Evolutionary conservation across 2,113 vertebrate genomes (phyloP).

Genomic region (Ardeotis arabs): DNA sequence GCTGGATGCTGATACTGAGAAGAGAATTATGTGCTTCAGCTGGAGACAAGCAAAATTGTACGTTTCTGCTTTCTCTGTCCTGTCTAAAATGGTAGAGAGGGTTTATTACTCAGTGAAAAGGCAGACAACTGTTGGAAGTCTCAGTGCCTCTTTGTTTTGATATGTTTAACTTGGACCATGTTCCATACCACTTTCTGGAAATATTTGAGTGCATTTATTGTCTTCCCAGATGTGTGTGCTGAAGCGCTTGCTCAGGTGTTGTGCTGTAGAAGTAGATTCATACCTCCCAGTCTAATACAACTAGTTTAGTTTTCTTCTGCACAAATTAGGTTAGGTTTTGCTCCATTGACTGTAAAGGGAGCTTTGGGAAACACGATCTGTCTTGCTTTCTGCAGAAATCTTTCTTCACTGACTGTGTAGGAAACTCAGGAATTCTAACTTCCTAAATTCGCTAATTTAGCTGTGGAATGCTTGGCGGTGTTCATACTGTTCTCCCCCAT

Average conservation of each 20-base stretch:
- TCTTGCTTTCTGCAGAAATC: neutral
- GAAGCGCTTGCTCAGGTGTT: neutral
- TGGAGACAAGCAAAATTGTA: neutral
- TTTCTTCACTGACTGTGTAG: neutral
- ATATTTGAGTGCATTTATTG: neutral
- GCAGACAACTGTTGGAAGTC: neutral
- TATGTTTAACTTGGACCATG: neutral
- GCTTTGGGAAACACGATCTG: neutral
- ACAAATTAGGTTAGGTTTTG: neutral
- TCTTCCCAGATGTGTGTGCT: neutral
- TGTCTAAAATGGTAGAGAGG: neutral
- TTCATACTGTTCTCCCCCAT: accelerated
- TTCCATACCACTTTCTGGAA: neutral
- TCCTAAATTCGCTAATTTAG: neutral
- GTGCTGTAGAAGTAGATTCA: neutral
- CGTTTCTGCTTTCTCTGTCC: neutral
- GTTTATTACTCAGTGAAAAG: neutral
- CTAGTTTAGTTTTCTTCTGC: neutral
- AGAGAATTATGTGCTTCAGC: neutral
- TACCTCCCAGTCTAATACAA: neutral
- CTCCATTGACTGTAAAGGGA: neutral
- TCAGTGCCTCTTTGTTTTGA: neutral
- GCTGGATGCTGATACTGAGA: neutral
- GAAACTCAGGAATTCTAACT: neutral
- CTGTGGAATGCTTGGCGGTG: neutral